Evolutionary conservation across 2,113 vertebrate genomes (phyloP), one percentile per base, ranked within the genome.

Genomic region (Pachyramphus minor): DNA sequence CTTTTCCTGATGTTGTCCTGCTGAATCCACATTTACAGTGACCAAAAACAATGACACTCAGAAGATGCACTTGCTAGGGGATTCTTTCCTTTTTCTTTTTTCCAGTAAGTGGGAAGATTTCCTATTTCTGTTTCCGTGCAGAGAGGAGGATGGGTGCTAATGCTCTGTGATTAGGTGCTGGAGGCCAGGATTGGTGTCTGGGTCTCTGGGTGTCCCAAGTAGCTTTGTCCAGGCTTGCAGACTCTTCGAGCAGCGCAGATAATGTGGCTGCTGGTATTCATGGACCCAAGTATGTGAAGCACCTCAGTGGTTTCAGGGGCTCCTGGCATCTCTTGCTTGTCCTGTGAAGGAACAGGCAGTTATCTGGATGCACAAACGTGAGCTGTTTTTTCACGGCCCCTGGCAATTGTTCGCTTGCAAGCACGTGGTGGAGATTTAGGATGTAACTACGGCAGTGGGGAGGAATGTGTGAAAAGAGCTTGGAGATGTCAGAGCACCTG

Each of bases 401-500:
- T 19, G 12, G 76, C 69, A 62, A 21, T 62, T 82, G 92, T 88
- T 94, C 63, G 8, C 92, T 94, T 72, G 79, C 83, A 68, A 22
- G 41, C 87, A 50, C 31, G 16, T 93, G 88, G 56, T 45, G 58
- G 62, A 87, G 86, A 49, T 82, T 66, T 37, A 56, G 71, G 84
- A 60, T 76, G 84, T 96, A 78, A 55, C 86, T 89, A 77, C 28
- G 24, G 72, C 66, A 68, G 88, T 63, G 42, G n/a, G 80, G 68
- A 94, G 69, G 93, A 89, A 90, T 75, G 92, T 90, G 88, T 82
- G 93, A 96, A 74, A 92, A 94, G 92, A 96, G 92, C 82, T 77
- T 89, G 79, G 82, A 95, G 96, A 94, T 91, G 90, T 96, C 92
- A 56, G 87, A 93, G 95, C 90, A 93, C 92, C 92, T 74, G 90